phyloP scores from a whole-genome alignment of 2,113 vertebrate genomes.

The Sphyrna mokarran region DNA sequence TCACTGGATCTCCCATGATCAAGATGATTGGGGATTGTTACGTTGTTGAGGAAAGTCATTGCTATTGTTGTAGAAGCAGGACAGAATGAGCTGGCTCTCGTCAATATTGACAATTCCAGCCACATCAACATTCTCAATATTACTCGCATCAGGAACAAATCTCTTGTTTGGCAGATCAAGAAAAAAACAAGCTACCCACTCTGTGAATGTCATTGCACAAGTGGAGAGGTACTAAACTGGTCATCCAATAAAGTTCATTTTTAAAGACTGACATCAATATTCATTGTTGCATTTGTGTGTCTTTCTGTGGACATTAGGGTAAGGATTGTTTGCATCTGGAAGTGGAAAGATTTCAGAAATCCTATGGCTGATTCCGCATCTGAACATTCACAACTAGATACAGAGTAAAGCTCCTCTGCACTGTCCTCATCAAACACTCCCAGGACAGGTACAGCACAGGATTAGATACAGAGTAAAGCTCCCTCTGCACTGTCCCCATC shows the following conservation, averaged over 20 bases:
- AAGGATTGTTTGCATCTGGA: not conserved
- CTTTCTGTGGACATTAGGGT: not conserved
- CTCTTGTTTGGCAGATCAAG: not conserved
- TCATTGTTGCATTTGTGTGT: not conserved
- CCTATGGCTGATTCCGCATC: not conserved
- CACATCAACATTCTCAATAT: not conserved
- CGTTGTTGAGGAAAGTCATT: not conserved
- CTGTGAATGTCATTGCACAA: not conserved
- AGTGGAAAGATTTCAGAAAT: not conserved
- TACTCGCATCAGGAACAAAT: not conserved
- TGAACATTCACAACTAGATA: not conserved
- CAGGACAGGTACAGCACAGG: not conserved
- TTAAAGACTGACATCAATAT: not conserved
- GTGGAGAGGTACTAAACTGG: not conserved
- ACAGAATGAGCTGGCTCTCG: not conserved
- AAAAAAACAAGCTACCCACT: not conserved
- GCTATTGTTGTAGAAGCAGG: not conserved
- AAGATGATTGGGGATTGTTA: not conserved
- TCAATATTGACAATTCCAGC: not conserved
- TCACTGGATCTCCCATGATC: not conserved
- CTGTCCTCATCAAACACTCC: not conserved
- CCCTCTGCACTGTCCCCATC: not conserved
- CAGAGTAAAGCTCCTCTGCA: not conserved
- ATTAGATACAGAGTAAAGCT: not conserved
- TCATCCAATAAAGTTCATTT: not conserved